Base-by-base conservation (phyloP, 1,140 invertebrate genomes). In the Euura saliciscinereae region DNA sequence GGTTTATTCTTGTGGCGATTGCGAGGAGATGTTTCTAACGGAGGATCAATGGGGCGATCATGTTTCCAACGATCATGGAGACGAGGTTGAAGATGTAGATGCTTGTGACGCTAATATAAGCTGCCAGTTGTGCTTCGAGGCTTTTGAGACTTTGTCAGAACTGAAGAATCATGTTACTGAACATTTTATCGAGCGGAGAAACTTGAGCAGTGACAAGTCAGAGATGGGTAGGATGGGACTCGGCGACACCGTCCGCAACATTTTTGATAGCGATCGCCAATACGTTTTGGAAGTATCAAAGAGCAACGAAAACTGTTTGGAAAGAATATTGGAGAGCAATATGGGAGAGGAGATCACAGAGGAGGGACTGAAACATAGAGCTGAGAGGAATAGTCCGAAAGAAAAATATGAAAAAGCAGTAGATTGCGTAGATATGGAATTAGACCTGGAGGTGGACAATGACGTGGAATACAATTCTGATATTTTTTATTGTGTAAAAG, bases 71-170 rank as follows among this genome's bases (percentile, higher is more conserved):
- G 70, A 70, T 1, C 45, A 73, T n/a, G 51, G 69, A 4, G 46
- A 42, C 66, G 71, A 74, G 71, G 67, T 66, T 44, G 74, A 73
- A 70, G 66, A 66, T 46, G 8, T 51, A 70, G 71, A 70, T n/a
- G 13, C 51, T 45, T 46, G 65, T 13, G 6, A 44, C 59, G 45
- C 44, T 69, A n/a, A 74, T 28, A 72, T 72, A 8, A 78, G 65
- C 45, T 79, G 78, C 69, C 66, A 79, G 70, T 64, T 79, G 28
- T 79, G 78, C 64, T 72, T 69, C 28, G 69, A 71, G 10, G n/a
- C 69, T 10, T 78, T 78, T 68, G n/a, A 66, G 42, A 68, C 69
- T 5, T n/a, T 78, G 28, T 10, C 70, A 2, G 73, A 73, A 4
- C 65, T 79, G 4, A 79, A 78, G 45, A 72, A 65, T 51, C 78